Percentiles rank a stretch among this genome's conserved stretches.
phyloP scores from a whole-genome alignment of 2,797 vertebrate genomes.

The Chelon auratus region DNA sequence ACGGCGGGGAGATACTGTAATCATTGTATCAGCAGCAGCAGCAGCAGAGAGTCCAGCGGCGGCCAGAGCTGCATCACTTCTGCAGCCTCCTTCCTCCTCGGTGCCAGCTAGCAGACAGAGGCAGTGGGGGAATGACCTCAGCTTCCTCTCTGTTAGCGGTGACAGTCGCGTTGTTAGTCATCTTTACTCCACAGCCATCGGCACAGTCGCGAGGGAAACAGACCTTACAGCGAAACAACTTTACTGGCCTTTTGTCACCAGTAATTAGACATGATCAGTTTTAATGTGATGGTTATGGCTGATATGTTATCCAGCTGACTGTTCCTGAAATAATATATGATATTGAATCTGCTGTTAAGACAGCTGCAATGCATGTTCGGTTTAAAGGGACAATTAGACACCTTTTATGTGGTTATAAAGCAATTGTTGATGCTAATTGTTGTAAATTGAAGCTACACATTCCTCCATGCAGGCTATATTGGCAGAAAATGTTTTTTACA shows the following conservation, averaged over 20 bases:
- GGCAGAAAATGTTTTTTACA: too few relatives aligned
- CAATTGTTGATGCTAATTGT: too few relatives aligned
- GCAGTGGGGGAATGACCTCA: conserved; percentile 36
- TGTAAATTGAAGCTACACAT: too few relatives aligned
- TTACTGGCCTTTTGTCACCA: conserved; percentile 22
- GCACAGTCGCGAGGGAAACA: conserved; percentile 34
- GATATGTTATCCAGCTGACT: conserved; percentile 24
- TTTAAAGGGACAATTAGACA: too few relatives aligned
- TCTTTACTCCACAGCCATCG: conserved; percentile 47
- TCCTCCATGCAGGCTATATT: too few relatives aligned
- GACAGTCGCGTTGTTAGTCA: conserved; percentile 42
- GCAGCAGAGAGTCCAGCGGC: conserved; percentile 9
- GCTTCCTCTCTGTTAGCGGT: conserved; percentile 48
- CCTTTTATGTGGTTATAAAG: too few relatives aligned
- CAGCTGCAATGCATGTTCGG: too few relatives aligned
- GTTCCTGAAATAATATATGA: conserved; percentile 2
- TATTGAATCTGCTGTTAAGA: too few relatives aligned
- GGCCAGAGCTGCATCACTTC: conserved; percentile 28
- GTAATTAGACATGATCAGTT: conserved; percentile 17
- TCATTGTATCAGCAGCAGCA: conserved; percentile 8
- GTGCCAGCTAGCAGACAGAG: conserved; percentile 26
- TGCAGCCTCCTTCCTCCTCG: conserved; percentile 28
- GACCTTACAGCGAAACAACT: conserved; percentile 38
- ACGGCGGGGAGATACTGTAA: conserved; percentile 13
- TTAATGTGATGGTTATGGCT: conserved; percentile 22